Evolutionary conservation across 2,797 vertebrate species (phyloP), one percentile per base, ranked within the genome.

Genomic region (Acrossocheilus fasciatus): DNA sequence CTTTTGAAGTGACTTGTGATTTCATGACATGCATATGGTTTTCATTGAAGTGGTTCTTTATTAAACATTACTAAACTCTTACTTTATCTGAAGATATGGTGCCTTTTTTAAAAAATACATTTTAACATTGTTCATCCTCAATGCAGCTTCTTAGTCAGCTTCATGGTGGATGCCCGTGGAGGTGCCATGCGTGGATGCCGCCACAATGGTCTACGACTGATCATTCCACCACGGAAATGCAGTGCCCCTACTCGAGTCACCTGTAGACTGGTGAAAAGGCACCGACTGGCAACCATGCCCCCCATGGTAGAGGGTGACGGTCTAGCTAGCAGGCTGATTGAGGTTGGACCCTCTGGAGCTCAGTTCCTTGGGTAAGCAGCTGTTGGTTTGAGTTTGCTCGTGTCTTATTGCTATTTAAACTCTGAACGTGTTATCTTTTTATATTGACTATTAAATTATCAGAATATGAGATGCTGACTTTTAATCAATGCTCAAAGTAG

Each of bases 81-180:
- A 9, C 8, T 18, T 68, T 4, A 50, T 77, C 9, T 76, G 34
- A 81, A 34, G 11, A 45, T 45, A 23, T 2, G 34, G n/a, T 34
- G n/a, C 4, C 6, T 3, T 43, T 54, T 45, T 20, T 10, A 10
- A 11, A 9, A 10, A 15, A 17, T 39, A 1, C 23, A 75, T 17
- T 34, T 12, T 39, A 85, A 6, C 79, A 23, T 14, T 30, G 34
- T 45, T 52, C 76, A 39, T 26, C 41, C 62, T 34, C 39, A 45
- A 87, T 92, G 26, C 92, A 99, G 98, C 93, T 99, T 99, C 93
- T 96, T 99, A 90, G 98, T 99, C 88, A 99, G 98, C 92, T 99
- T 99, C 92, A 99, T 99, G 98, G 98, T 99, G 93, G 98, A 99
- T 0, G 98, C 98, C 64, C 96, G 98, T 45, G 98, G 98, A 0